Percentiles rank a stretch among this genome's conserved stretches.
These are phyloP conservation scores for Boleophthalmus pectinirostris DNA, from an alignment of 2,113 vertebrate genomes.

Conservation along the genomic window DNA sequence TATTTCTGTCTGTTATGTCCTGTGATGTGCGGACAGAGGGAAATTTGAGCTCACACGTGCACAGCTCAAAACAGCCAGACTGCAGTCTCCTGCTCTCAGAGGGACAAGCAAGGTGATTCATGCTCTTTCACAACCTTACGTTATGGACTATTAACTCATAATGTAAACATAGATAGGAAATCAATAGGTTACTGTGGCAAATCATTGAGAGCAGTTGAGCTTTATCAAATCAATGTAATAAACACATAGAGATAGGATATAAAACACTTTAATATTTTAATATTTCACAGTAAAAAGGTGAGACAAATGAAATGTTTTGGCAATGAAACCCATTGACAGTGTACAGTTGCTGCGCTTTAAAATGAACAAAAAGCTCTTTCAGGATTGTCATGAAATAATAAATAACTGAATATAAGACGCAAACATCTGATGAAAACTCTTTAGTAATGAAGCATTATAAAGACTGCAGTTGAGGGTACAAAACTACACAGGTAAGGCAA, in stretches of 20 bases:
- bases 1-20: conserved; percentile 60
- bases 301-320: conserved; percentile 54
- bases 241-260: conserved; percentile 36
- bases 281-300: conserved; percentile 66
- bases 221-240: neutral
- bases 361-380: conserved; percentile 37
- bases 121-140: conserved; percentile 18
- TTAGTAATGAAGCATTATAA: conserved; percentile 26
- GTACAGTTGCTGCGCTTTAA: conserved; percentile 30
- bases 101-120: conserved; percentile 47
- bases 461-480: conserved; percentile 26
- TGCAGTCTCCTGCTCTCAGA: conserved; percentile 21
- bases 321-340: conserved; percentile 59
- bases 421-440: conserved; percentile 20
- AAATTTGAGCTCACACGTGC: conserved; percentile 56
- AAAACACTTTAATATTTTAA: conserved; percentile 65
- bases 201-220: neutral
- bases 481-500: conserved; percentile 64
- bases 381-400: conserved; percentile 60
- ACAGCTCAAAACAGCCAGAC: conserved; percentile 49
- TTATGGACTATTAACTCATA: neutral
- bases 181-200: neutral
- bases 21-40: conserved; percentile 47
- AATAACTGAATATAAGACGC: conserved; percentile 41
- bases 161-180: neutral